These are phyloP conservation scores for Poecile montanus DNA, from an alignment of 2,797 vertebrate species.

Conservation along the genomic window DNA sequence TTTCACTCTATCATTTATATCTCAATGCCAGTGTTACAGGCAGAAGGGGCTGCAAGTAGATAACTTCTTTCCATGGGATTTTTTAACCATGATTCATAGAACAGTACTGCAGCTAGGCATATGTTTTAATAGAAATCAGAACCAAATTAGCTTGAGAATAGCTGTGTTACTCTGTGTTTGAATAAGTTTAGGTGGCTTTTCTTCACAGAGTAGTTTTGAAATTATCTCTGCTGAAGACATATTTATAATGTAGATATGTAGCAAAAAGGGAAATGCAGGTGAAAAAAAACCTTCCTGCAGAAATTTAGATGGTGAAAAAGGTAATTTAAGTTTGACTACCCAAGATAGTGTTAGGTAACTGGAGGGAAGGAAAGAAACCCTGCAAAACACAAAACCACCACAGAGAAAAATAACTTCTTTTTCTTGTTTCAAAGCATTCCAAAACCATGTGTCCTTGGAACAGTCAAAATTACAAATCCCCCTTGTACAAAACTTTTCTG, in stretches of 20 bases:
- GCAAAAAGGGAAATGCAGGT: not conserved
- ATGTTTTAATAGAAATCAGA: not conserved
- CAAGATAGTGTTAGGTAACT: not conserved
- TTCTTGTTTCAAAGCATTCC: constrained; percentile 2
- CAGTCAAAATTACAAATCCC: not conserved
- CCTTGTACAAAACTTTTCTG: not conserved
- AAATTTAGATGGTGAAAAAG: not conserved
- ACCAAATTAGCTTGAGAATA: not conserved
- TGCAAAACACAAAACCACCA: not conserved
- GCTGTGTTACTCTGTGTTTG: not conserved
- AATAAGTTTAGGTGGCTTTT: not conserved
- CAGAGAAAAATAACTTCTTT: not conserved
- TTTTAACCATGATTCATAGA: not conserved
- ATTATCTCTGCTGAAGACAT: not conserved
- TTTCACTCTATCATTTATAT: not conserved
- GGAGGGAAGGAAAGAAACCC: not conserved
- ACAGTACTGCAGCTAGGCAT: not conserved
- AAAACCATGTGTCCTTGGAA: not conserved
- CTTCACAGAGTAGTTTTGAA: not conserved
- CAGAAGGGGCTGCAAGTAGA: not conserved
- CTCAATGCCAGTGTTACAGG: not conserved
- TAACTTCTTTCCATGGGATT: not conserved
- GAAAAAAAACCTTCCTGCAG: not conserved
- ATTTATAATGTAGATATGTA: not conserved
- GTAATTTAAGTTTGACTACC: not conserved